phyloP scores from a whole-genome alignment of 1,140 invertebrate species.

The Conus ventricosus region DNA sequence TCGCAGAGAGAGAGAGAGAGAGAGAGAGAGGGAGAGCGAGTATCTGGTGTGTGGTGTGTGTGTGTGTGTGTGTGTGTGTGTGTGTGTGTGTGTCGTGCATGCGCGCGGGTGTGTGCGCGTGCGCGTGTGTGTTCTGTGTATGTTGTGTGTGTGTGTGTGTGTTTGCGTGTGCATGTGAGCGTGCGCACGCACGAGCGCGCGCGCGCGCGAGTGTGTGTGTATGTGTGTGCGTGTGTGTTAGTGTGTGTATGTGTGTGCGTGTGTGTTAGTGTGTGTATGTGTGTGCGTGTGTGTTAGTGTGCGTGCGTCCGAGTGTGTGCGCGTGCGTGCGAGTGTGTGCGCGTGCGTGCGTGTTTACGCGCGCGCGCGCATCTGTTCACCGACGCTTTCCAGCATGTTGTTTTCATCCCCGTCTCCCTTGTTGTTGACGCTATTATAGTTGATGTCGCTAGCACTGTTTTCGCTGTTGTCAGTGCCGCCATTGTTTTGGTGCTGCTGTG shows the following conservation, averaged over 20 bases:
- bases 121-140: not conserved
- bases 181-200: too few relatives aligned
- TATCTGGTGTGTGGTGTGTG: not conserved
- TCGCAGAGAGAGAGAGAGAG: too few relatives aligned
- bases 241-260: not conserved
- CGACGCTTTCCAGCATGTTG: not conserved
- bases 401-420: not conserved
- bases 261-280: not conserved
- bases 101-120: too few relatives aligned
- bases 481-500: too few relatives aligned
- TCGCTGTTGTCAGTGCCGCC: not conserved
- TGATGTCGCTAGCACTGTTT: not conserved
- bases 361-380: not conserved
- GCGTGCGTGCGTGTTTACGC: not conserved
- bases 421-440: not conserved
- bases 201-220: not conserved
- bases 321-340: not conserved
- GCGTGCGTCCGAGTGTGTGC: not conserved
- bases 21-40: too few relatives aligned
- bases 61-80: not conserved
- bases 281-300: not conserved
- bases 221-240: not conserved
- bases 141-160: constrained; percentile 2
- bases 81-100: constrained; percentile 6
- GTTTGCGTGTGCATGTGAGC: too few relatives aligned